Evolutionary conservation across 2,113 vertebrate genomes (phyloP).

Genomic region (Phycodurus eques): DNA sequence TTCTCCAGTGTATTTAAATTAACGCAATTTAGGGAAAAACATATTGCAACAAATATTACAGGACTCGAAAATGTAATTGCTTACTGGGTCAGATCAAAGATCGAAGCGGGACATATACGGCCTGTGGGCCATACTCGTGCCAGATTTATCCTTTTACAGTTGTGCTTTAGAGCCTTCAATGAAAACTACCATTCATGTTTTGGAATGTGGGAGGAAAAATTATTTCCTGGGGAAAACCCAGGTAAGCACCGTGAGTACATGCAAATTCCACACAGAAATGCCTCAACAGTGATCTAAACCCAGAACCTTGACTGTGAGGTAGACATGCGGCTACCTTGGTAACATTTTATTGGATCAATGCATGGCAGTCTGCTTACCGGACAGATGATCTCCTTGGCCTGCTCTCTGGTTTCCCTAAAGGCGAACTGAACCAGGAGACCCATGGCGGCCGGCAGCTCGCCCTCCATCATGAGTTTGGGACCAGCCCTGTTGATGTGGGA

Average conservation of each 20-base stretch:
- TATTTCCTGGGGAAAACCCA: too few species aligned
- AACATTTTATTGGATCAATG: background rate
- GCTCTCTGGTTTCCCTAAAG: constrained; percentile 90
- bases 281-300: background rate
- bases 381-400: constrained; percentile 80
- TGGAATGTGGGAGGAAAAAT: background rate
- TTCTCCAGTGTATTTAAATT: too few species aligned
- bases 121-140: background rate
- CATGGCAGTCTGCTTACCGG: constrained; percentile 75
- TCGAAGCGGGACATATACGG: too few species aligned
- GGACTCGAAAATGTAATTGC: too few species aligned
- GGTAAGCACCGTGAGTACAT: background rate
- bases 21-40: too few species aligned
- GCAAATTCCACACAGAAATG: background rate
- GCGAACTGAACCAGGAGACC: constrained; percentile 93
- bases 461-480: constrained; percentile 84
- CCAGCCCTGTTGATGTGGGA: constrained; percentile 82
- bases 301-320: background rate
- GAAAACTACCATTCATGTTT: background rate
- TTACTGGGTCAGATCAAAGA: too few species aligned
- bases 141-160: background rate
- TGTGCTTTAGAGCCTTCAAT: background rate
- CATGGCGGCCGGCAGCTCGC: constrained; percentile 93
- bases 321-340: background rate
- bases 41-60: too few species aligned